These are phyloP conservation scores for Pholis gunnellus DNA, from an alignment of 2,113 vertebrate species.

Conservation along the genomic window DNA sequence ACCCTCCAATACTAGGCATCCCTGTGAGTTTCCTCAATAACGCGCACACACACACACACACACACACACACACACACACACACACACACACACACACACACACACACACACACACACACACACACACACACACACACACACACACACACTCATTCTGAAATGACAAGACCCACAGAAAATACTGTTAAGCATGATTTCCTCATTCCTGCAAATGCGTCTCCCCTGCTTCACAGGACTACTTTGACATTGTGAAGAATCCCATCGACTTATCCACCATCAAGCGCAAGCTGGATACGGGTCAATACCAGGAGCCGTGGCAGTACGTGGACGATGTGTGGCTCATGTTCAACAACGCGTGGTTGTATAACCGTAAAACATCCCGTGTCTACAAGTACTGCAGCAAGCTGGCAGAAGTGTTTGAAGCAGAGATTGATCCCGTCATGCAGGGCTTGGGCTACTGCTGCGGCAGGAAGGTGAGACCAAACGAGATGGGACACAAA, in stretches of 20 bases:
- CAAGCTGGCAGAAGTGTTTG: slow-evolving; percentile 98
- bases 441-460: slow-evolving; percentile 98
- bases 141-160: background rate
- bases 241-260: slow-evolving; percentile 98
- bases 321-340: slow-evolving; percentile 99
- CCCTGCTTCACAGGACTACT: slow-evolving; percentile 91
- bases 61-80: background rate
- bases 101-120: too few relatives aligned
- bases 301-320: slow-evolving; percentile 99
- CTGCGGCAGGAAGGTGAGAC: slow-evolving; percentile 95
- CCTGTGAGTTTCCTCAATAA: slow-evolving; percentile 87
- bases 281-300: slow-evolving; percentile 96
- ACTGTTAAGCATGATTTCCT: background rate
- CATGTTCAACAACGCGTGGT: slow-evolving; percentile 99
- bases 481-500: background rate
- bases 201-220: background rate
- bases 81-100: background rate
- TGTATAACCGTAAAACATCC: slow-evolving; percentile 99
- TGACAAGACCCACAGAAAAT: background rate
- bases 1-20: slow-evolving; percentile 94
- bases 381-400: slow-evolving; percentile 98
- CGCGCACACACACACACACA: too few relatives aligned
- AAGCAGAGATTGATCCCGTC: slow-evolving; percentile 96
- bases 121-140: background rate
- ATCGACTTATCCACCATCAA: slow-evolving; percentile 99